Evolutionary conservation across 2,888 invertebrate species (phyloP).

Genomic region (Xestia xanthographa): DNA sequence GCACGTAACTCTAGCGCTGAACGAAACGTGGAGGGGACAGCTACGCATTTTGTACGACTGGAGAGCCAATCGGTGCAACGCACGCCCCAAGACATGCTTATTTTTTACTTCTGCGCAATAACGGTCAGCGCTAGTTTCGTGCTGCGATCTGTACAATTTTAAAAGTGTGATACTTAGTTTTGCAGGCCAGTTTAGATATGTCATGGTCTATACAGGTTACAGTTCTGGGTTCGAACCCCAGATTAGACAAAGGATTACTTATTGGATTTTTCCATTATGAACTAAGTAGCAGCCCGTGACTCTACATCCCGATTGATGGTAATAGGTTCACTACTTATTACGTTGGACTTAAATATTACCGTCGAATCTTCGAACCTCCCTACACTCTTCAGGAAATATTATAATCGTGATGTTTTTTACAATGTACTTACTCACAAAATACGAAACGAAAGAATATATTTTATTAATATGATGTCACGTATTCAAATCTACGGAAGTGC

Average conservation of each 20-base stretch:
- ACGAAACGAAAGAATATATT: slow-evolving; percentile 10
- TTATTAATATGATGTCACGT: slow-evolving; percentile 27
- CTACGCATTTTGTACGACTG: too few relatives aligned
- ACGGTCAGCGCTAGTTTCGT: too few relatives aligned
- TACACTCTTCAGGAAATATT: neutral
- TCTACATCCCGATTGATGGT: neutral
- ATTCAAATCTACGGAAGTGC: slow-evolving; percentile 51
- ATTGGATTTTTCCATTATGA: neutral
- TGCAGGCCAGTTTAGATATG: too few relatives aligned
- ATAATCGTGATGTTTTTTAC: slow-evolving; percentile 7
- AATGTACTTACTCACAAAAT: slow-evolving; percentile 9
- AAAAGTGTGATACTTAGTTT: too few relatives aligned
- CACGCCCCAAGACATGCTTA: too few relatives aligned
- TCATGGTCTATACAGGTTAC: too few relatives aligned
- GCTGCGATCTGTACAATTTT: too few relatives aligned
- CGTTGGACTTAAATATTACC: neutral
- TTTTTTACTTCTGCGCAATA: too few relatives aligned
- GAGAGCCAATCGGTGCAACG: too few relatives aligned
- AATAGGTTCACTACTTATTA: neutral
- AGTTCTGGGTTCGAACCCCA: neutral
- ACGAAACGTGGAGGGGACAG: too few relatives aligned
- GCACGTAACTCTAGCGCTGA: too few relatives aligned
- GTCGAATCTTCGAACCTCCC: neutral
- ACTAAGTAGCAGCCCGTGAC: neutral
- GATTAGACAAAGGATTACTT: neutral